Percentiles rank a stretch among this genome's conserved stretches.
Evolutionary conservation across 2,113 vertebrate genomes (phyloP).

Genomic region (Apeltes quadracus): DNA sequence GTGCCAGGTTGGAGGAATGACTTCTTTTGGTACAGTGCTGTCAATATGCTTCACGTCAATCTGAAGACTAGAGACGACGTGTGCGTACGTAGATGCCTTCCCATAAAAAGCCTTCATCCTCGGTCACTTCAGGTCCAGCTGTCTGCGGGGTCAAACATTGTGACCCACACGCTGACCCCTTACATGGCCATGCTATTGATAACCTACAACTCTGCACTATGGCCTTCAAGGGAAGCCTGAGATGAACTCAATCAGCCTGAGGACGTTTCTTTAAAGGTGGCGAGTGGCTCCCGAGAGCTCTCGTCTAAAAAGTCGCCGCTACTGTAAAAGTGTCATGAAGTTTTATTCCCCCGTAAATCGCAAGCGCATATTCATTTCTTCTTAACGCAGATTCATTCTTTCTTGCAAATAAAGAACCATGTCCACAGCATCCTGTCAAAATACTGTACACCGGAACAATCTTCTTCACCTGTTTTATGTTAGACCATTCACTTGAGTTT

Average conservation of each 20-base stretch:
- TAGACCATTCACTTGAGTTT: not conserved
- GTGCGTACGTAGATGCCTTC: constrained; percentile 28
- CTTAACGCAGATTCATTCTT: constrained; percentile 27
- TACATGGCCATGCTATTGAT: constrained; percentile 63
- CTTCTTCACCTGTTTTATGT: not conserved
- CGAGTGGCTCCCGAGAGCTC: not conserved
- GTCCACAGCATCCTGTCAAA: not conserved
- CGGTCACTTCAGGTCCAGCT: constrained; percentile 56
- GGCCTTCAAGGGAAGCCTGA: constrained; percentile 25
- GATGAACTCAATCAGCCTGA: constrained; percentile 36
- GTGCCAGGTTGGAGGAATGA: not conserved
- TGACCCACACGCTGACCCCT: constrained; percentile 56
- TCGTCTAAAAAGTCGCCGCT: constrained; percentile 13
- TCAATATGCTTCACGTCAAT: not conserved
- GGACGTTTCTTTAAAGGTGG: constrained; percentile 63
- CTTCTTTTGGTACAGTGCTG: not conserved
- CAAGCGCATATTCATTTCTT: too few species aligned
- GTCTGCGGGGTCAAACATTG: constrained; percentile 49
- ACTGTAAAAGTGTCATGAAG: not conserved
- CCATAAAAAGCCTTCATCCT: constrained; percentile 62
- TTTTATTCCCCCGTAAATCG: too few species aligned
- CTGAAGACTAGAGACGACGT: constrained; percentile 28
- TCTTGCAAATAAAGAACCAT: not conserved
- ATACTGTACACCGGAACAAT: not conserved
- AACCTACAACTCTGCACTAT: constrained; percentile 50